phyloP scores from a whole-genome alignment of 1,140 invertebrate genomes.

The Euura lappo region DNA sequence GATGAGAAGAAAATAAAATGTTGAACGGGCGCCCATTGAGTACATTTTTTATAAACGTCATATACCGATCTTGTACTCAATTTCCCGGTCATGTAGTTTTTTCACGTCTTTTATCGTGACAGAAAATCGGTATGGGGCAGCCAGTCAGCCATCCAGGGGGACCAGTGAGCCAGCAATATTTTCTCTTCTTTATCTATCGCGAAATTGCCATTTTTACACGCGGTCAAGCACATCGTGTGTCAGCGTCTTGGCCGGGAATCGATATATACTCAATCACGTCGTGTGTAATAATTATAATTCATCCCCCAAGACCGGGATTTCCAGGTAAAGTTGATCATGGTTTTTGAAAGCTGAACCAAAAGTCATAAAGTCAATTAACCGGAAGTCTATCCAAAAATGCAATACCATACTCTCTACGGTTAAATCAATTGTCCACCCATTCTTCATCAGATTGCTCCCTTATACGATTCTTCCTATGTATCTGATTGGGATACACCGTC shows the following conservation, averaged over 20 bases:
- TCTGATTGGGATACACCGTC: too few relatives aligned
- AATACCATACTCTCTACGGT: too few relatives aligned
- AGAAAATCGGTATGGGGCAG: neutral
- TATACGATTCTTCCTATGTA: too few relatives aligned
- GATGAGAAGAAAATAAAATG: too few relatives aligned
- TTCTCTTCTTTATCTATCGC: neutral
- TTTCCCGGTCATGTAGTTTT: neutral
- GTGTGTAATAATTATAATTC: neutral
- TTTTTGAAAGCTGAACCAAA: too few relatives aligned
- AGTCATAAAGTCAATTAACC: too few relatives aligned
- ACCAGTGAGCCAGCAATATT: neutral
- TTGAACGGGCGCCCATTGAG: too few relatives aligned
- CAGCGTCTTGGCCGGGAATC: neutral
- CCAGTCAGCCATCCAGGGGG: neutral
- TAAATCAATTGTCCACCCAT: too few relatives aligned
- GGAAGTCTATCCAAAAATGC: too few relatives aligned
- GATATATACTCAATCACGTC: neutral
- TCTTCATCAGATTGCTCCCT: too few relatives aligned
- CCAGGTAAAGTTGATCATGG: too few relatives aligned
- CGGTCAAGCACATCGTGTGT: neutral
- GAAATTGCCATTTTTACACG: conserved; percentile 3
- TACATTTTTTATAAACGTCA: too few relatives aligned
- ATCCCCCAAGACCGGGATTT: neutral
- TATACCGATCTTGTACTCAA: neutral
- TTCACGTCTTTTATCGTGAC: neutral